These are phyloP conservation scores for Irena cyanogastra DNA, from an alignment of 2,113 vertebrate species.

Conservation along the genomic window DNA sequence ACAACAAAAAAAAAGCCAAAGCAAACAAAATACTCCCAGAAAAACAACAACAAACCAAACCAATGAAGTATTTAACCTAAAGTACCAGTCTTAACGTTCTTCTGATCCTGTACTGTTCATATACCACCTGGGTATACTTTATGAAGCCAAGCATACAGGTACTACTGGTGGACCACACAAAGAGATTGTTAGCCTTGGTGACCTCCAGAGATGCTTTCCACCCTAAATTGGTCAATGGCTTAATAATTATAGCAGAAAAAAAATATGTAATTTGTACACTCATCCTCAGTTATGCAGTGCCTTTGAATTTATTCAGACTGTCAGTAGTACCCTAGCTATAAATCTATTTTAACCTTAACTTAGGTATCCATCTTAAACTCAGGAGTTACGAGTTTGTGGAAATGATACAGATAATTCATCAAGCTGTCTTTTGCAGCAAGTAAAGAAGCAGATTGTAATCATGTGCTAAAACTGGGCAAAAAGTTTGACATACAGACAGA, in stretches of 20 bases:
- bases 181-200: neutral
- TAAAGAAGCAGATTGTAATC: neutral
- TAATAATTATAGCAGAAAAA: neutral
- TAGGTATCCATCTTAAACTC: neutral
- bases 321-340: neutral
- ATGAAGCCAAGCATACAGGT: neutral
- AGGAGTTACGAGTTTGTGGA: neutral
- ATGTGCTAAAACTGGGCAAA: neutral
- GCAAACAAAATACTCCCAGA: fast-evolving
- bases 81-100: neutral
- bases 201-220: neutral
- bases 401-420: neutral
- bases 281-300: neutral
- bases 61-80: neutral
- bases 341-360: neutral
- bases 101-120: neutral
- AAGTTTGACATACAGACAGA: neutral
- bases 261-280: neutral
- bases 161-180: fast-evolving
- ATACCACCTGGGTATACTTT: neutral
- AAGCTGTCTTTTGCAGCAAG: neutral
- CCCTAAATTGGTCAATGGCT: neutral
- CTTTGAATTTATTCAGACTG: neutral
- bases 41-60: neutral
- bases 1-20: fast-evolving